Evolutionary conservation across 2,113 vertebrate species (phyloP).

Genomic region (Hydropotes inermis): DNA sequence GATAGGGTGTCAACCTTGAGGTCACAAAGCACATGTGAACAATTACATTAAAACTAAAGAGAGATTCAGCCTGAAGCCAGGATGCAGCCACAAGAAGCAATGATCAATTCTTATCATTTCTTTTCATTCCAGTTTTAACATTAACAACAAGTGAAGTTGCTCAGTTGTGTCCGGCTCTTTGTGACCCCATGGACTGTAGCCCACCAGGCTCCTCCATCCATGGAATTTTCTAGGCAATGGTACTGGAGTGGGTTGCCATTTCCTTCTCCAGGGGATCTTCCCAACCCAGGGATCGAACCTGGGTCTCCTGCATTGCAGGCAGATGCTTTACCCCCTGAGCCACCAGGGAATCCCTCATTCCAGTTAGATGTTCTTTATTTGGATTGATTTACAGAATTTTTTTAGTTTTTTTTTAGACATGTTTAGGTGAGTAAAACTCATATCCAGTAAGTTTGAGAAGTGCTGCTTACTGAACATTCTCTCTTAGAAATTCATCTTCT

Average conservation of each 20-base stretch:
- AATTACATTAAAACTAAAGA: not conserved
- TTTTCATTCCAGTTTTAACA: not conserved
- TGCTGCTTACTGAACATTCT: not conserved
- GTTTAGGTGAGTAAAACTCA: not conserved
- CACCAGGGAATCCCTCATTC: not conserved
- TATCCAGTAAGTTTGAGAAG: not conserved
- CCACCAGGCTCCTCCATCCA: too few relatives aligned
- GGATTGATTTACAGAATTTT: not conserved
- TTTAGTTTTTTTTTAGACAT: too few relatives aligned
- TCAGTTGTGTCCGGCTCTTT: too few relatives aligned
- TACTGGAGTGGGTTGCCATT: too few relatives aligned
- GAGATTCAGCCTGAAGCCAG: not conserved
- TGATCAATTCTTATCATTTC: not conserved
- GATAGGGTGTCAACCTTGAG: constrained; percentile 64
- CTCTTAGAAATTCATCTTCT: not conserved
- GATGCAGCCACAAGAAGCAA: not conserved
- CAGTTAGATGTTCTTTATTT: not conserved
- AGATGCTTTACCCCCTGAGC: too few relatives aligned
- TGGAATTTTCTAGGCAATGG: too few relatives aligned
- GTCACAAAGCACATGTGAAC: not conserved
- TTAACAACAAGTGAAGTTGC: too few relatives aligned
- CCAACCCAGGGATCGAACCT: too few relatives aligned
- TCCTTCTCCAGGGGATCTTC: too few relatives aligned
- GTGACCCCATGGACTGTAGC: too few relatives aligned
- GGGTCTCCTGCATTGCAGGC: too few relatives aligned